Base-by-base conservation (phyloP, 2,113 vertebrate species). In the Geococcyx californianus region DNA sequence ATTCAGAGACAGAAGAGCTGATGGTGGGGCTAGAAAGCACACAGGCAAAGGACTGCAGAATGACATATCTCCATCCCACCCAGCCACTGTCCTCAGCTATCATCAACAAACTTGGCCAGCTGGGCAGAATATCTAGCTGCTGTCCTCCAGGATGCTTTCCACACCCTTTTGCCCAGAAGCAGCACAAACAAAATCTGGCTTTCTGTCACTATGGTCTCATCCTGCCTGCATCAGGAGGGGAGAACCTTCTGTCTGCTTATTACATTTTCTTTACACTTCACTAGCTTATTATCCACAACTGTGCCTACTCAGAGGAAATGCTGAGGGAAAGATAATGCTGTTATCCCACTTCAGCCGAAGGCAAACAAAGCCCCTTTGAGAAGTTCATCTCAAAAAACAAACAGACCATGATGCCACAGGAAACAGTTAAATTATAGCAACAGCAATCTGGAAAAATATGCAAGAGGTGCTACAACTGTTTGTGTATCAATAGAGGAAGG, bases 231-330 rank as follows among this genome's bases (percentile, higher is more conserved):
- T 3, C 1, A 0, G 58, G 56, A 70, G 60, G 11, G 23, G 52
- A 58, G 40, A 70, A 67, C 58, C 42, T 66, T 82, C 62, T 70
- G 47, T 66, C 67, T 86, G 47, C 16, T 75, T 75, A 40, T 58
- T 72, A 17, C 26, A 72, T 79, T 82, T 89, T 76, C 70, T 89
- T 96, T 87, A 82, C 28, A 36, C 75, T 73, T 74, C 73, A 36
- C 63, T 47, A 87, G 64, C 69, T 87, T 62, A 36, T 85, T 79
- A 63, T 42, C 69, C 68, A 63, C 77, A 75, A 89, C 59, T 47
- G 36, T 62, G 84, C 72, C 62, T 91, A 45, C 66, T 81, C 80
- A 69, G 69, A 89, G 55, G 84, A 86, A 92, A 92, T 1, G 2
- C 59, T 24, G 17, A 78, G 26, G 77, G 62, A 69, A 92, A 77